These are phyloP conservation scores for Pyrocoelia pectoralis DNA, from an alignment of 2,888 invertebrate species.

Conservation along the genomic window DNA sequence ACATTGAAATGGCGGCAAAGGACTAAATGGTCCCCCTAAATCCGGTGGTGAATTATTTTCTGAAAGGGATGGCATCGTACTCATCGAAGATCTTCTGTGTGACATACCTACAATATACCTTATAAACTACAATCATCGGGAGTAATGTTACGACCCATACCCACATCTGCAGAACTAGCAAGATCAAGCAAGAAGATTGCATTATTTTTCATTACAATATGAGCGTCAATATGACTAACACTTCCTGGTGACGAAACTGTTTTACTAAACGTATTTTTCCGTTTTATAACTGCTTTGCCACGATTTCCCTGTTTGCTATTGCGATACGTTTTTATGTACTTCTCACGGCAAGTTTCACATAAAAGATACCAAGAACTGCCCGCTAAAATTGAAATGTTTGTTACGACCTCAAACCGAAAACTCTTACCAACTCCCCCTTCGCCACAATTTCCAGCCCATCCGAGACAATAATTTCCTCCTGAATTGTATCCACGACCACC, in stretches of 20 bases:
- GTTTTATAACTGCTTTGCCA: constrained; percentile 52
- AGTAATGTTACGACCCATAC: constrained; percentile 26
- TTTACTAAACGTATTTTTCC: constrained; percentile 46
- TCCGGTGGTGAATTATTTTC: constrained; percentile 67
- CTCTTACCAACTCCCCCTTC: constrained; percentile 79
- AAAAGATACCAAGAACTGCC: constrained; percentile 89
- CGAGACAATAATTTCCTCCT: constrained; percentile 84
- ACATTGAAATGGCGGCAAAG: constrained; percentile 69
- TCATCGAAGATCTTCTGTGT: constrained; percentile 51
- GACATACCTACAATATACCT: constrained; percentile 35
- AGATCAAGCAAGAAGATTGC: constrained; percentile 92
- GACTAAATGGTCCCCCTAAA: constrained; percentile 63
- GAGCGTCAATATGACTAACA: constrained; percentile 56
- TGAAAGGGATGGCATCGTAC: constrained; percentile 63
- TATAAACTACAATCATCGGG: background rate
- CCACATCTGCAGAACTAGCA: constrained; percentile 75
- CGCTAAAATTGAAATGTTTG: constrained; percentile 44
- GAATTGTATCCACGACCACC: constrained; percentile 93
- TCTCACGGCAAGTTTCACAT: constrained; percentile 90
- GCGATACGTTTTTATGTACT: constrained; percentile 64
- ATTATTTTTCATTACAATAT: constrained; percentile 88
- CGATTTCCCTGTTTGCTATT: constrained; percentile 55
- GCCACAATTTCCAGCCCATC: constrained; percentile 90
- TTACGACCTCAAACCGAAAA: constrained; percentile 10
- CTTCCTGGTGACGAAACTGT: constrained; percentile 51